Evolutionary conservation across 2,888 invertebrate species (phyloP), one percentile per base, ranked within the genome.

Genomic region (Drosophila anceps): DNA sequence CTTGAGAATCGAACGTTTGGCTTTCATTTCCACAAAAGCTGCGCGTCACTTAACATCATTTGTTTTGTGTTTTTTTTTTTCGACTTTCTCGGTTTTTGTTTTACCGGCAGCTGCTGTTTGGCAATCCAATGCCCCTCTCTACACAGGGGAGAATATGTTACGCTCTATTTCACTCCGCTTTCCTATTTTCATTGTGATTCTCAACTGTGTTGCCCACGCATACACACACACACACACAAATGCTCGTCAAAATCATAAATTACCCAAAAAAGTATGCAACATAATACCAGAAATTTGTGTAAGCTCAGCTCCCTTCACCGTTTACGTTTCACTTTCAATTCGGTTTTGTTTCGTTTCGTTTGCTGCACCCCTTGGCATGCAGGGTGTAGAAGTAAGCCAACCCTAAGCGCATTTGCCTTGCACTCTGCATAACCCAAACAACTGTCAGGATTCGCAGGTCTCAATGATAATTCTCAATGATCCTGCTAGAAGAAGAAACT

Each of bases 21-120:
- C 79, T 75, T 82, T 60, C 76, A 76, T 79, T 79, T 79, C 59
- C 68, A 76, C 79, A 86, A 85, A 88, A 90, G 84, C 79, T 81
- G 88, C 86, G 81, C 86, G 89, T 86, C 89, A 86, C 89, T 90
- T 74, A 81, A 88, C 86, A 86, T 86, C 86, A 86, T 90, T 86
- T 88, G 88, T 86, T 80, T 90, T 76, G 72, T 71, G 79, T 79
- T 68, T 68, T 27, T 27, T 35, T 27, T 9, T n/a, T 20, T 20
- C 31, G 37, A 7, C 29, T 20, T 31, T 12, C 13, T 50, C 27
- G 62, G 69, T 67, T 69, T 61, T 67, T 72, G 69, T 71, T 78
- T 73, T 69, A 68, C 81, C 79, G 72, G 63, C 73, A 77, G 71
- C 68, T 69, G 66, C 57, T 73, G 73, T 39, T 53, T 39, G 24